Base-by-base conservation (phyloP, 2,888 invertebrate species). In the Mythimna pallens region DNA sequence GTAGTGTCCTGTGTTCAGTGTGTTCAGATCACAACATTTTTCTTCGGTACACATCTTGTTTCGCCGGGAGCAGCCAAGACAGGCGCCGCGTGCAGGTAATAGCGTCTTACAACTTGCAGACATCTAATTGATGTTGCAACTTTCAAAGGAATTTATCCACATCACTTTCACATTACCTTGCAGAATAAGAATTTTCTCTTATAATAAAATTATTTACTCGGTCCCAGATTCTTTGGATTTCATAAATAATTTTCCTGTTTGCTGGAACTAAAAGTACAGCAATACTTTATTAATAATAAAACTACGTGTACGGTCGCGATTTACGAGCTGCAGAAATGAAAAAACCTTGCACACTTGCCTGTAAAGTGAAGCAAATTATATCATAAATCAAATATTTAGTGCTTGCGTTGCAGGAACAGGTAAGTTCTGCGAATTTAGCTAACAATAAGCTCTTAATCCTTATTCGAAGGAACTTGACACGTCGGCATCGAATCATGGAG, bases 381-480 rank as follows among this genome's bases (percentile, higher is more conserved):
- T 80, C 79, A 78, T 86, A 87, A 86, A 87, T 86, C 87, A 86
- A 64, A 71, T 55, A 78, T 85, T 80, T 76, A 78, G 57, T 76
- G 76, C 69, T 70, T 62, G 73, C 72, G 73, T 76, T 76, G 78
- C 80, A 83, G 83, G 84, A 77, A 81, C 87, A 89, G 88, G 90
- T 92, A 89, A 87, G 89, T 92, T 91, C 89, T 78, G 86, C 85
- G 90, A 93, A 93, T 88, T 88, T 87, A 86, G 88, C 84, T 81
- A 89, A 95, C 93, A 94, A 94, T 94, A 89, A 90, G 89, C 89
- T 89, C 89, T 91, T 94, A 94, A 94, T 95, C 94, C 92, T 85
- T 84, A 89, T 88, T 90, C 88, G 81, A 85, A 85, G 86, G 87
- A 90, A 91, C 89, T 90, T 90, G 91, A 93, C 94, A 94, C 94